Conservation (phyloP, 2,888 invertebrate genomes). For the Polylopha cassiicola region DNA sequence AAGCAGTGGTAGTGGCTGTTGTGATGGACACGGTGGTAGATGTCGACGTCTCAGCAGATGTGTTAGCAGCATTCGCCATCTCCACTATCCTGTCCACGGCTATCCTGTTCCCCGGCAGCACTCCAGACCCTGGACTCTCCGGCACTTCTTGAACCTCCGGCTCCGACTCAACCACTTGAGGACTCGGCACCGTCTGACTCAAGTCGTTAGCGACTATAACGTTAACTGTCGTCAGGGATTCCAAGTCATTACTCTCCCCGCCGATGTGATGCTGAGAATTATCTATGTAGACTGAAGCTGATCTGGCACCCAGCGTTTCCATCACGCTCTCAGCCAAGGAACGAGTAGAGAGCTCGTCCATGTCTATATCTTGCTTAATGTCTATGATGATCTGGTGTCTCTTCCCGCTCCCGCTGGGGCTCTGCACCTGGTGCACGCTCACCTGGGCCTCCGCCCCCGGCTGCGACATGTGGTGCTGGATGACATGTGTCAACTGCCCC, state of each 20-base stretch:
- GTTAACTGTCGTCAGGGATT: conserved; percentile 68
- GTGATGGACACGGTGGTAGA: conserved; percentile 47
- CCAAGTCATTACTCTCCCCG: conserved; percentile 57
- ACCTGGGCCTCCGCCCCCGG: conserved; percentile 63
- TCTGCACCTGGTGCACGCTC: conserved; percentile 67
- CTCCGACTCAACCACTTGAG: conserved; percentile 45
- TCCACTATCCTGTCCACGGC: conserved; percentile 66
- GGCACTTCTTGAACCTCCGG: conserved; percentile 36
- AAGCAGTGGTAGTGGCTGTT: conserved; percentile 59
- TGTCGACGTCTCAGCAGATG: conserved; percentile 34
- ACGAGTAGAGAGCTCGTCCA: conserved; percentile 66
- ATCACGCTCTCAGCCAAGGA: conserved; percentile 72
- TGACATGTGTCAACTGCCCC: conserved; percentile 63
- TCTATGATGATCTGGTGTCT: conserved; percentile 73
- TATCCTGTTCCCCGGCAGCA: conserved; percentile 52
- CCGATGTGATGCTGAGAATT: conserved; percentile 45
- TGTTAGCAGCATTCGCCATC: conserved; percentile 46
- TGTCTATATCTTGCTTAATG: conserved; percentile 71
- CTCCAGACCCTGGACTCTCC: conserved; percentile 46
- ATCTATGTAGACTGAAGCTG: conserved; percentile 70
- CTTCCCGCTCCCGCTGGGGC: conserved; percentile 58
- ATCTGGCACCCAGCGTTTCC: conserved; percentile 69
- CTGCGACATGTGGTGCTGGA: conserved; percentile 64
- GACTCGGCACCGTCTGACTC: conserved; percentile 45
- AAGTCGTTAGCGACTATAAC: conserved; percentile 69